Percentiles rank a stretch among this genome's conserved stretches.
These are phyloP conservation scores for Erythrocercus mccallii DNA, from an alignment of 2,113 vertebrate species.

Conservation along the genomic window DNA sequence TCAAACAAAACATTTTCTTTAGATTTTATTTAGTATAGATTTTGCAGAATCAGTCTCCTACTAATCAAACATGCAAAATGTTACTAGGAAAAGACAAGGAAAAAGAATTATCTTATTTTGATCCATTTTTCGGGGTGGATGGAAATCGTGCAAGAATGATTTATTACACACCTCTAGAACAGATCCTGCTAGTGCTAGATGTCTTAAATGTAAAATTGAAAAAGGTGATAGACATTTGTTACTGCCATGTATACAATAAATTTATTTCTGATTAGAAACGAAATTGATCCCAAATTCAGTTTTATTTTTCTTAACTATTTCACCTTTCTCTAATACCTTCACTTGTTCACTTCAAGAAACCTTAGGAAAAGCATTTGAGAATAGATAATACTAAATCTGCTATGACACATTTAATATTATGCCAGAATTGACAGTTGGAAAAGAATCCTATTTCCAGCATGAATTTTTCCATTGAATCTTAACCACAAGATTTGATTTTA, in stretches of 20 bases:
- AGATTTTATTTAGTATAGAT: neutral
- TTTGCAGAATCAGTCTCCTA: neutral
- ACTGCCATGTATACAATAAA: neutral
- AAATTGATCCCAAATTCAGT: neutral
- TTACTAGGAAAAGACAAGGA: neutral
- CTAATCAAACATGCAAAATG: neutral
- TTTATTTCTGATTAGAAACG: neutral
- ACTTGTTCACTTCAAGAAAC: neutral
- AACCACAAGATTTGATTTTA: neutral
- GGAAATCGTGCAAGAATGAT: neutral
- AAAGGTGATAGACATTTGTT: neutral
- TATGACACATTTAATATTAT: neutral
- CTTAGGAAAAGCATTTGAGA: neutral
- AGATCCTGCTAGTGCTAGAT: neutral
- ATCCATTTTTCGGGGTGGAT: neutral
- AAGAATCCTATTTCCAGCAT: neutral
- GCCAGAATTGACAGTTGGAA: neutral
- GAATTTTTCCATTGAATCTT: neutral
- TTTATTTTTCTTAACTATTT: neutral
- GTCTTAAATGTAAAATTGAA: neutral
- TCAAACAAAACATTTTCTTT: neutral
- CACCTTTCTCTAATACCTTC: neutral
- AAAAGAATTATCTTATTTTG: neutral
- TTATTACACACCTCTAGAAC: neutral
- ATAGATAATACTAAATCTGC: neutral